phyloP scores from a whole-genome alignment of 1,140 invertebrate species.

The Drosophila littoralis region DNA sequence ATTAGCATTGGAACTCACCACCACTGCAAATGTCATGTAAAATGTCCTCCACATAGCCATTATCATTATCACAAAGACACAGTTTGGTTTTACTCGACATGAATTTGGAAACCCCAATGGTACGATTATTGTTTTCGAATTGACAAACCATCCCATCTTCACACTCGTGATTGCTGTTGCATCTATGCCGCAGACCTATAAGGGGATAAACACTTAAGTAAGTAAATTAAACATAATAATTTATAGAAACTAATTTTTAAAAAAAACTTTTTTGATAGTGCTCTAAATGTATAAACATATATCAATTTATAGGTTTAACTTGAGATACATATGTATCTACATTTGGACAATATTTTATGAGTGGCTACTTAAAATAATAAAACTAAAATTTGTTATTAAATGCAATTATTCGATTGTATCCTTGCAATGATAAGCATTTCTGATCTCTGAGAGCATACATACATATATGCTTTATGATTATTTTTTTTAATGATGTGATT shows the following conservation, averaged over 20 bases:
- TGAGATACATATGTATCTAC: too few species aligned
- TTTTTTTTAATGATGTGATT: too few species aligned
- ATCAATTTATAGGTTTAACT: too few species aligned
- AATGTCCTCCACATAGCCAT: constrained; percentile 85
- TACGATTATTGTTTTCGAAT: constrained; percentile 85
- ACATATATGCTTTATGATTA: too few species aligned
- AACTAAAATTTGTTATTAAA: too few species aligned
- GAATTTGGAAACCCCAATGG: constrained; percentile 80
- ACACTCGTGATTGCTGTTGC: constrained; percentile 85
- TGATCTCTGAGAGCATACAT: too few species aligned
- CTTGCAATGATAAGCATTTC: too few species aligned
- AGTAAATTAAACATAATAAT: background rate
- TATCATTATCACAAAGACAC: constrained; percentile 86
- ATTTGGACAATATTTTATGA: too few species aligned
- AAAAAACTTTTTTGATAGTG: too few species aligned
- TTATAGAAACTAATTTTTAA: background rate
- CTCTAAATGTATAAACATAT: too few species aligned
- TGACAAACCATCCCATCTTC: constrained; percentile 86
- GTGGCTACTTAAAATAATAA: too few species aligned
- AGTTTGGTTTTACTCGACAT: constrained; percentile 84
- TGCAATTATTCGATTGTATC: too few species aligned
- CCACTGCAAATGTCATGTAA: constrained; percentile 85
- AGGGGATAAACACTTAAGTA: background rate
- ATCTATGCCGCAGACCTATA: constrained; percentile 86
- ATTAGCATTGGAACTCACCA: constrained; percentile 69